Evolutionary conservation across 2,888 invertebrate species (phyloP).

Genomic region (Tupiocoris notatus): DNA sequence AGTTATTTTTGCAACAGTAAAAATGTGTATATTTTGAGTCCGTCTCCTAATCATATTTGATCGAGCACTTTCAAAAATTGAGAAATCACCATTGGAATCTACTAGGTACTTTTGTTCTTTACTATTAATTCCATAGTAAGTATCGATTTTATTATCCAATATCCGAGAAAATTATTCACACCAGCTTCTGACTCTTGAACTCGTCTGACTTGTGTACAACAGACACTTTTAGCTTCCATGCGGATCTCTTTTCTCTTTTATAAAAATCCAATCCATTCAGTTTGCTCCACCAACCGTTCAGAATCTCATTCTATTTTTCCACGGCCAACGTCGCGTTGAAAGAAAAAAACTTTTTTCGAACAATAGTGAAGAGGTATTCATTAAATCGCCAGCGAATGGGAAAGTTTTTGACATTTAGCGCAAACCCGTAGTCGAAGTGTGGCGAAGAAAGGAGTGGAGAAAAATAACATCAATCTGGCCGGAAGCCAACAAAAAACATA

Average conservation of each 20-base stretch:
- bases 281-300: not conserved
- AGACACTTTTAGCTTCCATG: not conserved
- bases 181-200: not conserved
- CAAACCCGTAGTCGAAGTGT: slow-evolving; percentile 26
- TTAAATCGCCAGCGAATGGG: slow-evolving; percentile 13
- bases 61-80: too few relatives aligned
- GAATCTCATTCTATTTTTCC: not conserved
- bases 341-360: not conserved
- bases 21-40: too few relatives aligned
- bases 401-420: slow-evolving; percentile 43
- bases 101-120: too few relatives aligned
- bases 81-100: too few relatives aligned
- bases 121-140: too few relatives aligned
- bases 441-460: not conserved
- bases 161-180: too few relatives aligned
- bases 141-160: too few relatives aligned
- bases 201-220: not conserved
- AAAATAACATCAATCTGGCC: slow-evolving; percentile 29
- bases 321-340: not conserved
- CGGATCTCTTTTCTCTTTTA: not conserved
- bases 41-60: too few relatives aligned
- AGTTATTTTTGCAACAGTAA: too few relatives aligned
- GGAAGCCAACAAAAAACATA: slow-evolving; percentile 25
- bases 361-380: slow-evolving; percentile 11
- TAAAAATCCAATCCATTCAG: not conserved